Evolutionary conservation across 30 jellyfish, hydroid and myxozoan genomes (phyloP).

Genomic region (Catostylus mosaicus): DNA sequence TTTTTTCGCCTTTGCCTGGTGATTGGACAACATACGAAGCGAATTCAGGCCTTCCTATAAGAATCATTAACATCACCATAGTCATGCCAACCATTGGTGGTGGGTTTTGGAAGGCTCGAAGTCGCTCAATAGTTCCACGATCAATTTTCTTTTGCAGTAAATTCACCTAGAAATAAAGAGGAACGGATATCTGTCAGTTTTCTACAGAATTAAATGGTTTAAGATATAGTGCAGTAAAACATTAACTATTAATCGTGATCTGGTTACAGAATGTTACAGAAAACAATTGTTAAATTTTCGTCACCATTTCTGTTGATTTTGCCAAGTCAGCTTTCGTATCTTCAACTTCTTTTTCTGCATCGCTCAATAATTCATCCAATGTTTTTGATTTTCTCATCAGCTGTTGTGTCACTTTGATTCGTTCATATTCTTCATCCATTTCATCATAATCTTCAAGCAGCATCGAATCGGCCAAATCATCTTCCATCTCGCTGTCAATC

Average conservation of each 20-base stretch:
- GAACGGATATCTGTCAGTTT: too few relatives aligned
- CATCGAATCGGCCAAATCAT: conserved; percentile 54
- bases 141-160: conserved; percentile 67
- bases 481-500: conserved; percentile 86
- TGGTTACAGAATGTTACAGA: too few relatives aligned
- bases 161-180: conserved; percentile 39
- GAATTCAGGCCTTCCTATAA: conserved; percentile 84
- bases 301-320: conserved; percentile 58
- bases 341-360: conserved; percentile 52
- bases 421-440: conserved; percentile 84
- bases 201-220: too few relatives aligned
- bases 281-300: too few relatives aligned
- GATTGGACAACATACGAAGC: conserved; percentile 45
- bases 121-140: conserved; percentile 84
- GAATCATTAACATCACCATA: conserved; percentile 85
- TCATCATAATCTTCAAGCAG: conserved; percentile 84
- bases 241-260: too few relatives aligned
- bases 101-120: conserved; percentile 87
- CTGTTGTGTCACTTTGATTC: conserved; percentile 63
- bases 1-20: conserved; percentile 44
- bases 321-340: conserved; percentile 48
- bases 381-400: conserved; percentile 49
- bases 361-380: conserved; percentile 60
- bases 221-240: too few relatives aligned
- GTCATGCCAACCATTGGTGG: conserved; percentile 86